These are phyloP conservation scores for Neocrepidodera transversa DNA, from an alignment of 2,888 invertebrate species.

Conservation along the genomic window DNA sequence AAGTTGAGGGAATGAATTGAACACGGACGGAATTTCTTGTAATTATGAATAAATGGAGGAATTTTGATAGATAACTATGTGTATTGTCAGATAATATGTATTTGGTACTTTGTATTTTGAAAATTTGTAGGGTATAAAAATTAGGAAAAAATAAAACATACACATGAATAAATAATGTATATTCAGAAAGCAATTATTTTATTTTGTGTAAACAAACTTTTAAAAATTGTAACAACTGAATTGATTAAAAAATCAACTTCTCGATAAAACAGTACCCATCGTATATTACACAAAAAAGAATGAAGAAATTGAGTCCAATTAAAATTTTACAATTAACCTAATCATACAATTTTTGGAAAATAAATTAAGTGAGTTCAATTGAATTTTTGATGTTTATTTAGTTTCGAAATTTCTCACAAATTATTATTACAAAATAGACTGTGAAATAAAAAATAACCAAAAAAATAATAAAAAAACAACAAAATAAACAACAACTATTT, in stretches of 20 bases:
- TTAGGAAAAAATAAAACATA: neutral
- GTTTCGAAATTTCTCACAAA: conserved; percentile 12
- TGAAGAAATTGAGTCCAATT: conserved; percentile 15
- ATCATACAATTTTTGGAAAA: conserved; percentile 11
- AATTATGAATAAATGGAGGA: too few species aligned
- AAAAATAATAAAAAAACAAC: conserved; percentile 40
- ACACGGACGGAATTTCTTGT: too few species aligned
- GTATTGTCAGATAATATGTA: too few species aligned
- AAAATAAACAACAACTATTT: conserved; percentile 47
- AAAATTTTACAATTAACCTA: conserved; percentile 11
- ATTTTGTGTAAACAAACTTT: conserved; percentile 46
- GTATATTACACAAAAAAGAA: conserved; percentile 31
- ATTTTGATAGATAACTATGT: too few species aligned
- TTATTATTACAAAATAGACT: conserved; percentile 29
- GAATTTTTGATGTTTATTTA: too few species aligned
- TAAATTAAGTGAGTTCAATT: conserved; percentile 29
- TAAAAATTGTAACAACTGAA: conserved; percentile 48
- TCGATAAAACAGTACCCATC: conserved; percentile 37
- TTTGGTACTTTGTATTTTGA: too few species aligned
- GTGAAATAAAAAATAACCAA: conserved; percentile 42
- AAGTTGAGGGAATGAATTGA: too few species aligned
- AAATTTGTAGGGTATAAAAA: neutral
- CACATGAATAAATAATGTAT: conserved; percentile 29
- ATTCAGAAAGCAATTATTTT: conserved; percentile 44
- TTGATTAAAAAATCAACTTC: conserved; percentile 40